Conservation (phyloP, 2,888 invertebrate species). For the Salticus scenicus region DNA sequence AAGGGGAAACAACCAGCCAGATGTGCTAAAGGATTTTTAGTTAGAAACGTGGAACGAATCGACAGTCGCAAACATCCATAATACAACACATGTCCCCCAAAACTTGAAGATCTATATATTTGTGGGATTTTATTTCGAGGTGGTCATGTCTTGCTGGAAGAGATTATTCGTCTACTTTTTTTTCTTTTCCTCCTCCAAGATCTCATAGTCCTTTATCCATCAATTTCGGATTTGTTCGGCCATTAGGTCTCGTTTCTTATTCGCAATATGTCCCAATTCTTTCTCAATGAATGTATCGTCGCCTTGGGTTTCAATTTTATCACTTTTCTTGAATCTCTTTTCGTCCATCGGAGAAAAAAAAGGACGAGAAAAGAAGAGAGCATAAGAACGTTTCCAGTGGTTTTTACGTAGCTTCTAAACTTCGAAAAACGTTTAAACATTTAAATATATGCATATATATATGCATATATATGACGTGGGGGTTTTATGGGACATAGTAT, state of each 20-base stretch:
- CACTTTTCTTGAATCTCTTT: slow-evolving; percentile 27
- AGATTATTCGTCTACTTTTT: slow-evolving; percentile 34
- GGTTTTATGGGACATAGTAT: too few relatives aligned
- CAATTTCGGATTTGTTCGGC: slow-evolving; percentile 65
- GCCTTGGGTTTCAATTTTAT: slow-evolving; percentile 45
- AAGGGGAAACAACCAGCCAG: slow-evolving; percentile 27
- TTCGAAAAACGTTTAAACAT: too few relatives aligned
- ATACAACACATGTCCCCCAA: slow-evolving; percentile 65
- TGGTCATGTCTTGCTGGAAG: slow-evolving; percentile 39
- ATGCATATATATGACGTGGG: too few relatives aligned
- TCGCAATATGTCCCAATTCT: slow-evolving; percentile 62
- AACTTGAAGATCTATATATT: slow-evolving; percentile 63
- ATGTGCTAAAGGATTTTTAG: slow-evolving; percentile 58
- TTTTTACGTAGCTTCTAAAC: too few relatives aligned
- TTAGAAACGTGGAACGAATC: slow-evolving; percentile 53
- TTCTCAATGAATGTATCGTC: slow-evolving; percentile 48
- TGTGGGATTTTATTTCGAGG: slow-evolving; percentile 64
- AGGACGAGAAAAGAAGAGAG: too few relatives aligned
- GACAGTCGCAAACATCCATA: slow-evolving; percentile 48
- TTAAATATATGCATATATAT: too few relatives aligned
- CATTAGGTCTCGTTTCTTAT: slow-evolving; percentile 58
- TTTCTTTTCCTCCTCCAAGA: slow-evolving; percentile 52
- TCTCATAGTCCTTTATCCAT: slow-evolving; percentile 64
- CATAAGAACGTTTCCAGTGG: too few relatives aligned
- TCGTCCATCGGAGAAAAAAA: neutral